phyloP scores from a whole-genome alignment of 2,888 invertebrate genomes.

The Nemapogon koenigi region DNA sequence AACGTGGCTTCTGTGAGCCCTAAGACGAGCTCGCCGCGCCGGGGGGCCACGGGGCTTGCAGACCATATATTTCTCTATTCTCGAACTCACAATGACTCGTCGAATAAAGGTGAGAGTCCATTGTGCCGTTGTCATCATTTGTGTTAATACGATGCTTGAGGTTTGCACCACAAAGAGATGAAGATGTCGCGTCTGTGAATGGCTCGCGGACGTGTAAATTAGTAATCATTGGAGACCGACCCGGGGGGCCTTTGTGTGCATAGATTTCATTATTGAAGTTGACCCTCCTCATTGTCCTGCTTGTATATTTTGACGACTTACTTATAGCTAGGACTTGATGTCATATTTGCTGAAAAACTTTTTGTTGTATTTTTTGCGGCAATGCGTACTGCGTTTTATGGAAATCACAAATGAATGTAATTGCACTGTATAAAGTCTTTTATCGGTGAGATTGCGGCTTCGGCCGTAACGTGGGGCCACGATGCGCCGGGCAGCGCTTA shows the following conservation, averaged over 20 bases:
- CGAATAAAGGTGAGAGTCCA: slow-evolving; percentile 37
- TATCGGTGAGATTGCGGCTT: slow-evolving; percentile 37
- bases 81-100: slow-evolving; percentile 44
- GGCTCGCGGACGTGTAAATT: slow-evolving; percentile 59
- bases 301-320: too few species aligned
- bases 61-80: slow-evolving; percentile 58
- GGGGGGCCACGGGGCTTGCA: slow-evolving; percentile 30
- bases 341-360: slow-evolving; percentile 33
- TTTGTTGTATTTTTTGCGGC: slow-evolving; percentile 36
- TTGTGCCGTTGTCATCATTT: slow-evolving; percentile 60
- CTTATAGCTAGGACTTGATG: too few species aligned
- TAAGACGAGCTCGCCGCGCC: slow-evolving; percentile 38
- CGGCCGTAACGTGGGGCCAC: slow-evolving; percentile 35
- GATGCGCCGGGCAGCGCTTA: slow-evolving; percentile 51
- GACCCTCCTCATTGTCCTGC: too few species aligned
- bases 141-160: slow-evolving; percentile 63
- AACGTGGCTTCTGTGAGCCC: slow-evolving; percentile 54
- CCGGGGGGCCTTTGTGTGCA: slow-evolving; percentile 49
- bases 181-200: slow-evolving; percentile 52
- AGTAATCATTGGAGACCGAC: slow-evolving; percentile 49
- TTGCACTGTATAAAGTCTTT: slow-evolving; percentile 50
- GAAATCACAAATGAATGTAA: slow-evolving; percentile 46
- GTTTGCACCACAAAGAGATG: slow-evolving; percentile 59
- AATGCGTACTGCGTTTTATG: slow-evolving; percentile 42
- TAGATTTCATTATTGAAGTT: slow-evolving; percentile 34